These are phyloP conservation scores for Sarcoramphus papa DNA, from an alignment of 2,797 vertebrate genomes.

Conservation along the genomic window DNA sequence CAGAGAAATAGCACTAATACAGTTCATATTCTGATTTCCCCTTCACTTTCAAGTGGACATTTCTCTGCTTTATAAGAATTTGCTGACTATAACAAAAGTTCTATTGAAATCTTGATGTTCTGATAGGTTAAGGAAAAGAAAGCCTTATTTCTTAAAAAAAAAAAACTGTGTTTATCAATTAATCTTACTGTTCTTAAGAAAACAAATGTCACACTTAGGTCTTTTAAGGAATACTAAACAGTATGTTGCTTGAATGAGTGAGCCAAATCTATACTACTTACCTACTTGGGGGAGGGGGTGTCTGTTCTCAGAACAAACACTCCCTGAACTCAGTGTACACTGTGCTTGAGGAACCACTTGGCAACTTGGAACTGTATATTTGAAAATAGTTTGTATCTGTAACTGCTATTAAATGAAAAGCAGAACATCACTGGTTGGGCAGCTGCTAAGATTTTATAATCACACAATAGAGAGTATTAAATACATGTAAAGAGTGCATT, in stretches of 20 bases:
- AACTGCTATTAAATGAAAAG: constrained; percentile 49
- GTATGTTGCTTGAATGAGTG: not conserved
- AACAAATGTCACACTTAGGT: not conserved
- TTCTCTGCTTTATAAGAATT: not conserved
- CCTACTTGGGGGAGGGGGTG: not conserved
- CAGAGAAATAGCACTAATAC: not conserved
- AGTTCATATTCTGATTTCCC: not conserved
- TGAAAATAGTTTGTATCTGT: constrained; percentile 42
- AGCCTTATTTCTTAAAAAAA: not conserved
- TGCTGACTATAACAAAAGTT: not conserved
- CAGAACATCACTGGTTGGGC: not conserved
- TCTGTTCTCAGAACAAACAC: constrained; percentile 9
- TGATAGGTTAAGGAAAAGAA: not conserved
- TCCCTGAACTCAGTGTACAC: not conserved
- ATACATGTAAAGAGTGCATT: constrained; percentile 33
- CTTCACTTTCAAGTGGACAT: not conserved
- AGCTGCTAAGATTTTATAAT: constrained; percentile 51
- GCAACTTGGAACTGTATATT: constrained; percentile 5
- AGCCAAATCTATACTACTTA: constrained; percentile 23
- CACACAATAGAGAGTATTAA: constrained; percentile 56
- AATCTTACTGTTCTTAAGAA: not conserved
- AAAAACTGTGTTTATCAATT: not conserved
- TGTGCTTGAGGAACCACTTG: not conserved
- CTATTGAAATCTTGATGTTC: not conserved
- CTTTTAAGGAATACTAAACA: not conserved